Evolutionary conservation across 1,140 invertebrate genomes (phyloP).

Genomic region (Cyclina sinensis): DNA sequence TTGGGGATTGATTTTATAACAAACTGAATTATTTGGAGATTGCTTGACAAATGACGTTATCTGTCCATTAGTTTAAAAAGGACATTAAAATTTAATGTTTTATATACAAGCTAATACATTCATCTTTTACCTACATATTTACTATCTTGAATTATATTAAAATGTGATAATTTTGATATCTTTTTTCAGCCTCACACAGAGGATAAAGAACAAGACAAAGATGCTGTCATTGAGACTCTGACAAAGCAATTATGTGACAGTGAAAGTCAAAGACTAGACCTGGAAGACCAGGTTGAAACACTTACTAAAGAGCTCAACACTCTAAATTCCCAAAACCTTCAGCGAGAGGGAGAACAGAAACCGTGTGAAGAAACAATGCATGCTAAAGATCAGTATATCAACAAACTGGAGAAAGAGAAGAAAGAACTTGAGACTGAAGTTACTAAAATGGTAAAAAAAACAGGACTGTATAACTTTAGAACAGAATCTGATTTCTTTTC

Average conservation of each 20-base stretch:
- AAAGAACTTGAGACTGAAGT: constrained; percentile 36
- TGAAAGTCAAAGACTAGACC: constrained; percentile 56
- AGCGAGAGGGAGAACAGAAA: constrained; percentile 26
- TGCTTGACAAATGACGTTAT: no score
- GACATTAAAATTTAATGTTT: neutral
- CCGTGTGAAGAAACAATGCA: constrained; percentile 60
- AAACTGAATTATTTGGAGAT: neutral
- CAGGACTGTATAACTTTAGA: no score
- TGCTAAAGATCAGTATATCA: constrained; percentile 64
- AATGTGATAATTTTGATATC: no score
- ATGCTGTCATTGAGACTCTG: constrained; percentile 25
- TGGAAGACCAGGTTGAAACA: constrained; percentile 55
- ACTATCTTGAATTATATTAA: neutral
- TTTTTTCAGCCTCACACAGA: neutral
- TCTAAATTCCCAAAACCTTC: neutral
- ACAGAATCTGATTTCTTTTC: no score
- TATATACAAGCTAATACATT: neutral
- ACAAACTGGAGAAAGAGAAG: constrained; percentile 63
- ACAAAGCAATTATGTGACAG: constrained; percentile 67
- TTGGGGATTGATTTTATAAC: neutral
- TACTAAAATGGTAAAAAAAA: constrained; percentile 56
- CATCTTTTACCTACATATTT: neutral
- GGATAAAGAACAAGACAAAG: neutral
- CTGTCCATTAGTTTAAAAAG: no score
- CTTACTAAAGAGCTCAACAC: constrained; percentile 29